Percentiles rank a stretch among this genome's conserved stretches.
Conservation (phyloP, 2,888 invertebrate species). For the Cosmopolites sordidus region DNA sequence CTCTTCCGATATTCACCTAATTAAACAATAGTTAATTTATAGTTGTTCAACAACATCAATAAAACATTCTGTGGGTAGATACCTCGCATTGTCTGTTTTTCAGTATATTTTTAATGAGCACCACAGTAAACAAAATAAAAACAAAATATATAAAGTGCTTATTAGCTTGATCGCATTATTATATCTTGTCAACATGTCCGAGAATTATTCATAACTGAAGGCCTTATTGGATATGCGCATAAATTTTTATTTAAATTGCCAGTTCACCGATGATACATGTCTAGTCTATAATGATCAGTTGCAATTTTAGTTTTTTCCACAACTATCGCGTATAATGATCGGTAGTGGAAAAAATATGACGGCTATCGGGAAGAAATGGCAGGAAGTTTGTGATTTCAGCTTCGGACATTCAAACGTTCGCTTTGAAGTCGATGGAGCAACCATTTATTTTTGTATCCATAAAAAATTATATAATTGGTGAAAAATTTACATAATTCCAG, state of each 20-base stretch:
- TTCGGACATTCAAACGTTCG: background rate
- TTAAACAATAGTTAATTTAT: no score
- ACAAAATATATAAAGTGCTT: no score
- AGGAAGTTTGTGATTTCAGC: background rate
- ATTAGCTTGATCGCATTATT: slow-evolving; percentile 13
- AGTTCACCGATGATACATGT: slow-evolving; percentile 5
- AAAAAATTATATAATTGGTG: no score
- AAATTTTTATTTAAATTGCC: slow-evolving; percentile 6
- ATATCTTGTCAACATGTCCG: slow-evolving; percentile 18
- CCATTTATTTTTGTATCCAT: no score
- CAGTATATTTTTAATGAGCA: no score
- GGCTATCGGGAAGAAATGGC: background rate
- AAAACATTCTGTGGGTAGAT: no score
- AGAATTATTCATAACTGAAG: slow-evolving; percentile 12
- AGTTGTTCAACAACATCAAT: no score
- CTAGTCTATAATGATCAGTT: slow-evolving; percentile 17
- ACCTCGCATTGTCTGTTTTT: no score
- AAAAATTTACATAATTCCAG: no score
- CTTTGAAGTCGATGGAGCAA: background rate
- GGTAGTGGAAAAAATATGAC: background rate
- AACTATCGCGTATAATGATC: background rate
- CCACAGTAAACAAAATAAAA: no score
- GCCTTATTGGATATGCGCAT: slow-evolving; percentile 17
- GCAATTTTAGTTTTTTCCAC: slow-evolving; percentile 12
- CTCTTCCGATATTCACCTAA: no score